phyloP scores from a whole-genome alignment of 2,888 invertebrate genomes.

The Toxonevra muliebris region DNA sequence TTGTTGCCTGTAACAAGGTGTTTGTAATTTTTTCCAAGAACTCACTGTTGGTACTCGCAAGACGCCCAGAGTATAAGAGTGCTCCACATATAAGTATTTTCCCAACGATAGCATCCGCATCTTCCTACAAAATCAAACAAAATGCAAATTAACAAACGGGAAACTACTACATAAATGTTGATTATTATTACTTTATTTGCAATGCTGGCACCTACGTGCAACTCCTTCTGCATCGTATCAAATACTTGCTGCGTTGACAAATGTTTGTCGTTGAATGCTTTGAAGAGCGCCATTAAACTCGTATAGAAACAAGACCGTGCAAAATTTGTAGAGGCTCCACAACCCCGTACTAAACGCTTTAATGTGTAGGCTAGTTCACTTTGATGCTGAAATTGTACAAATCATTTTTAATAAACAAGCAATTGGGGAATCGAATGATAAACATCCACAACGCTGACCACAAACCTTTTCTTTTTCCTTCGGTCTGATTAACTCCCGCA shows the following conservation, averaged over 20 bases:
- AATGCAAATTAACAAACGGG: too few species aligned
- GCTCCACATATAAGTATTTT: constrained; percentile 78
- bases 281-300: constrained; percentile 72
- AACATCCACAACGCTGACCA: not conserved
- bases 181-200: constrained; percentile 46
- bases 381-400: constrained; percentile 66
- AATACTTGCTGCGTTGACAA: constrained; percentile 69
- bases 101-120: constrained; percentile 77
- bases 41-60: constrained; percentile 65
- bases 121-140: constrained; percentile 69
- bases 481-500: constrained; percentile 47
- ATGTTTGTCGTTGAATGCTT: constrained; percentile 59
- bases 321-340: constrained; percentile 73
- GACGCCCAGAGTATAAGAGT: constrained; percentile 72
- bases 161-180: not conserved
- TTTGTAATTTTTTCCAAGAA: constrained; percentile 66
- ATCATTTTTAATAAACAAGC: not conserved
- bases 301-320: constrained; percentile 76
- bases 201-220: constrained; percentile 67
- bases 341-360: constrained; percentile 75
- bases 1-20: constrained; percentile 54
- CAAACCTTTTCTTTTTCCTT: constrained; percentile 50
- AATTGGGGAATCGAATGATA: not conserved
- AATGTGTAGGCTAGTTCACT: constrained; percentile 74
- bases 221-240: constrained; percentile 71